These are phyloP conservation scores for Tetragnatha versicolor DNA, from an alignment of 1,140 invertebrate genomes.

Conservation along the genomic window DNA sequence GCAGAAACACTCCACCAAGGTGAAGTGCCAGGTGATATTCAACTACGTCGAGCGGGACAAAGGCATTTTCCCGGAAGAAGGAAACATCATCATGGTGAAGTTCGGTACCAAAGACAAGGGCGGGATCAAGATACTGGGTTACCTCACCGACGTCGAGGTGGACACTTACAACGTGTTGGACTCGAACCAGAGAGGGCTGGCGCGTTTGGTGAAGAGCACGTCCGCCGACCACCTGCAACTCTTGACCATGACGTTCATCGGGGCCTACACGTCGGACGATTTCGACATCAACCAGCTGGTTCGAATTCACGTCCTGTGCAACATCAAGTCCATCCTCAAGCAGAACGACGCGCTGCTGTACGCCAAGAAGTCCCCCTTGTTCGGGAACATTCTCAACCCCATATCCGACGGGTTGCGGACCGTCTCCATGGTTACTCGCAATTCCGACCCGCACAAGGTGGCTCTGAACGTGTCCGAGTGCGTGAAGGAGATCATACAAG, in stretches of 20 bases:
- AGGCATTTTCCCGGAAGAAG: slow-evolving; percentile 29
- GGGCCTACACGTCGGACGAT: slow-evolving; percentile 17
- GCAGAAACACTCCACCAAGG: slow-evolving; percentile 3
- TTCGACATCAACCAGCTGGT: slow-evolving; percentile 16
- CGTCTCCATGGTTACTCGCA: background rate
- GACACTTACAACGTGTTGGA: background rate
- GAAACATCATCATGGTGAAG: slow-evolving; percentile 40
- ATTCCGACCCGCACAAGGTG: background rate
- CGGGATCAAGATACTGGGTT: slow-evolving; percentile 32
- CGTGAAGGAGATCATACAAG: slow-evolving; percentile 33
- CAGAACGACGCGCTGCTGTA: slow-evolving; percentile 42
- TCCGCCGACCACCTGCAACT: background rate
- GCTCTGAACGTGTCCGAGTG: background rate
- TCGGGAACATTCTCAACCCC: slow-evolving; percentile 37
- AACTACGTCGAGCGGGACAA: background rate
- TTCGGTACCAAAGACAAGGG: slow-evolving; percentile 25
- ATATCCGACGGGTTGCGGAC: slow-evolving; percentile 5
- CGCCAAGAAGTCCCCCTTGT: slow-evolving; percentile 9
- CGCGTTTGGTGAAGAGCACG: background rate
- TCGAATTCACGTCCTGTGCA: slow-evolving; percentile 27
- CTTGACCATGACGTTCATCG: slow-evolving; percentile 13
- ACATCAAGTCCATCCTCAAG: slow-evolving; percentile 23
- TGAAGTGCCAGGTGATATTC: slow-evolving; percentile 20
- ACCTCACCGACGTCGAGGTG: slow-evolving; percentile 20
- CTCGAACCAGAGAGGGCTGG: background rate